These are phyloP conservation scores for Metacarcinus magister DNA, from an alignment of 2,888 invertebrate species.

Conservation along the genomic window DNA sequence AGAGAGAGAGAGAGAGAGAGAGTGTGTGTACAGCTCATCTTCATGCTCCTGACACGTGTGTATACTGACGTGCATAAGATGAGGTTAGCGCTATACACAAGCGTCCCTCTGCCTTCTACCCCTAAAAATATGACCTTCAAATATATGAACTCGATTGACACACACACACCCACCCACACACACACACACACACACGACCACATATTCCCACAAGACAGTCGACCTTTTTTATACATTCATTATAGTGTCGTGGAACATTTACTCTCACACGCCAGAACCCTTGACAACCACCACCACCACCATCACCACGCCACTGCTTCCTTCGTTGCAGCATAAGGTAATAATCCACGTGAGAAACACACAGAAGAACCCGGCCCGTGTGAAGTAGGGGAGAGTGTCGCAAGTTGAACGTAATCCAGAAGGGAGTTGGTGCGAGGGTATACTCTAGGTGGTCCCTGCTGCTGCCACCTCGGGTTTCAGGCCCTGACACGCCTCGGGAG, in stretches of 20 bases:
- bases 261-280: background rate
- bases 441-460: background rate
- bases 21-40: background rate
- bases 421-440: slow-evolving; percentile 5
- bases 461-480: background rate
- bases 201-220: background rate
- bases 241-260: background rate
- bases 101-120: too few relatives aligned
- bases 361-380: background rate
- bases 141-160: too few relatives aligned
- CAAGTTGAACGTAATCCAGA: background rate
- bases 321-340: background rate
- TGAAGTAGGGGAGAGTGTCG: background rate
- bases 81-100: too few relatives aligned
- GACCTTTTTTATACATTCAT: background rate
- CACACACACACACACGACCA: background rate
- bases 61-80: background rate
- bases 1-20: slow-evolving; percentile 26
- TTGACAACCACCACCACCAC: background rate
- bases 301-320: background rate
- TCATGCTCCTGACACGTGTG: background rate
- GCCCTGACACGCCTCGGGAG: background rate
- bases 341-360: slow-evolving; percentile 3
- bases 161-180: background rate
- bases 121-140: too few relatives aligned